A percentile compares a stretch with the other conserved stretches of the same genome.
Evolutionary conservation across 2,888 invertebrate genomes (phyloP).

Genomic region (Polydrusus cervinus): DNA sequence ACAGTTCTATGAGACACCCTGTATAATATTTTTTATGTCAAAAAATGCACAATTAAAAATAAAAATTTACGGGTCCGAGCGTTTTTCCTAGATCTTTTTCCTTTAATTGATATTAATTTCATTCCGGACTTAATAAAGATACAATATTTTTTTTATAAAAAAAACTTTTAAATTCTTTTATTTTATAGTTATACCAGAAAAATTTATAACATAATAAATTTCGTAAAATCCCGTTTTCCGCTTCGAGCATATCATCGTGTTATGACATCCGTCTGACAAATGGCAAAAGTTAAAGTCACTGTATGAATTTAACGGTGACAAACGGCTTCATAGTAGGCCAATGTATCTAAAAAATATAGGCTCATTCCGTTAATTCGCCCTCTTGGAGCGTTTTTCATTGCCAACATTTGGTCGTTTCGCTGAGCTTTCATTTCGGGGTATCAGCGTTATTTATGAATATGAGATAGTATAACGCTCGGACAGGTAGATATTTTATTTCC

Average conservation of each 20-base stretch:
- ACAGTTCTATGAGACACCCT: too few relatives aligned
- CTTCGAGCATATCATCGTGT: slow-evolving; percentile 39
- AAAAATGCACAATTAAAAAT: too few relatives aligned
- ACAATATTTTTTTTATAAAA: not conserved
- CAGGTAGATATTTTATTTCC: slow-evolving; percentile 12
- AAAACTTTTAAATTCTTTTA: slow-evolving; percentile 4
- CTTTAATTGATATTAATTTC: too few relatives aligned
- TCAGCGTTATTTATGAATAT: slow-evolving; percentile 18
- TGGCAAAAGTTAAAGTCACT: slow-evolving; percentile 45
- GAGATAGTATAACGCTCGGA: slow-evolving; percentile 12
- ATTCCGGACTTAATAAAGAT: too few relatives aligned
- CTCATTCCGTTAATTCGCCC: slow-evolving; percentile 31
- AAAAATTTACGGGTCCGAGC: too few relatives aligned
- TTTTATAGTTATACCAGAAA: slow-evolving; percentile 11
- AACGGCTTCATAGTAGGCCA: slow-evolving; percentile 29
- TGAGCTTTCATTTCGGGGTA: slow-evolving; percentile 23
- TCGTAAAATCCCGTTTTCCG: slow-evolving; percentile 20
- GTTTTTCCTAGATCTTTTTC: too few relatives aligned
- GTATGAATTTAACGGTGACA: slow-evolving; percentile 35
- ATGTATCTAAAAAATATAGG: slow-evolving; percentile 35
- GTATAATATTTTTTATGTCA: too few relatives aligned
- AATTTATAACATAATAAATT: slow-evolving; percentile 41
- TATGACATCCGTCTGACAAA: slow-evolving; percentile 43
- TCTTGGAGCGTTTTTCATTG: slow-evolving; percentile 21
- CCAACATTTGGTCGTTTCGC: slow-evolving; percentile 23